Evolutionary conservation across 53 echinoderm and acorn worm genomes (phyloP).

Genomic region (Antedon mediterranea): DNA sequence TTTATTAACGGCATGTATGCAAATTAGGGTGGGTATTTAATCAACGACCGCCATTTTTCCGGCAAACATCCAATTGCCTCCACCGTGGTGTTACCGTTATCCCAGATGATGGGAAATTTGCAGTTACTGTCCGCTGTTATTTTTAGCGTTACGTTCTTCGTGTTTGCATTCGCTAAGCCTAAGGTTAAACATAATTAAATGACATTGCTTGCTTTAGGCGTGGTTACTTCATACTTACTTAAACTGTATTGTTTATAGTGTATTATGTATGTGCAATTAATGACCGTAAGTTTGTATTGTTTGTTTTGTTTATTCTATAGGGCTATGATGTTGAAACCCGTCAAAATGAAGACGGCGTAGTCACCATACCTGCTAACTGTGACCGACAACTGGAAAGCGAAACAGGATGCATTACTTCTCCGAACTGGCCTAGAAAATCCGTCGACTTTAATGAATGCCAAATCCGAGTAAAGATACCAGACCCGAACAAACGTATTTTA

Average conservation of each 20-base stretch:
- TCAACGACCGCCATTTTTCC: neutral
- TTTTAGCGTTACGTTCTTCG: neutral
- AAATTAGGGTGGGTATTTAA: neutral
- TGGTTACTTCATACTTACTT: too few species aligned
- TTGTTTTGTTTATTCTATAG: too few species aligned
- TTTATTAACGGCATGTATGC: neutral
- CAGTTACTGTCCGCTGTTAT: neutral
- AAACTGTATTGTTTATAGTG: too few species aligned
- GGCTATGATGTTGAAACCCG: neutral
- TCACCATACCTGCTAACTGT: constrained; percentile 5
- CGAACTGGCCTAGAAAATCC: constrained; percentile 39
- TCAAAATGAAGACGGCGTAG: neutral
- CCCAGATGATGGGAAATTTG: neutral
- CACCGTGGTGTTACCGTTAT: neutral
- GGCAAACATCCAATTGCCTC: neutral
- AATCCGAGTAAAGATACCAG: constrained; percentile 6
- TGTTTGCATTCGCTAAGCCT: neutral
- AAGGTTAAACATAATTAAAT: neutral
- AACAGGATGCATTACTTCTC: constrained; percentile 32
- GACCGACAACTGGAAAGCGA: constrained; percentile 14
- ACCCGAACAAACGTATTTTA: constrained; percentile 7
- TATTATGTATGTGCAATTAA: too few species aligned
- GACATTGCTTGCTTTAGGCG: too few species aligned
- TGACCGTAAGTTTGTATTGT: too few species aligned
- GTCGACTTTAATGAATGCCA: constrained; percentile 22